Conservation (phyloP, 2,888 invertebrate genomes). For the Melipona bicolor region DNA sequence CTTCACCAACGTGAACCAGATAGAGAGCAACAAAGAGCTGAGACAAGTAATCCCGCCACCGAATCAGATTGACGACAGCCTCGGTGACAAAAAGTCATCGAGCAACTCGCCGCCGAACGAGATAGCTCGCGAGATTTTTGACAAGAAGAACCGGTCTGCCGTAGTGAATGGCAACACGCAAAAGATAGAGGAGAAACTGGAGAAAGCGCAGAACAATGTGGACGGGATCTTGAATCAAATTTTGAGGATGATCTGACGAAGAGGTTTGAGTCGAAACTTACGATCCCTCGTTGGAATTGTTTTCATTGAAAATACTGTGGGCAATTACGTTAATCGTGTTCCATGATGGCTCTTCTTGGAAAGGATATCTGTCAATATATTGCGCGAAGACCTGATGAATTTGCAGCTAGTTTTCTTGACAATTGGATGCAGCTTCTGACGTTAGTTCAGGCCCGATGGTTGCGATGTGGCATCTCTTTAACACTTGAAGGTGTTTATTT, state of each 20-base stretch:
- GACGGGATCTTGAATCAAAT: constrained; percentile 55
- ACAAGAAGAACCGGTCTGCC: not conserved
- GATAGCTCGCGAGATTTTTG: too few species aligned
- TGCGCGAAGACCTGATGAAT: not conserved
- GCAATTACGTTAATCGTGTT: not conserved
- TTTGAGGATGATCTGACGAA: constrained; percentile 11
- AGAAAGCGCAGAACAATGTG: constrained; percentile 63
- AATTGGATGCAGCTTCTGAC: not conserved
- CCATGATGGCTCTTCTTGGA: not conserved
- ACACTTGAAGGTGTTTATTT: not conserved
- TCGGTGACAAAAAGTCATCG: not conserved
- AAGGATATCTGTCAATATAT: too few species aligned
- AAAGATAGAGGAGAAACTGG: constrained; percentile 51
- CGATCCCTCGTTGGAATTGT: not conserved
- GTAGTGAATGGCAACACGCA: constrained; percentile 7
- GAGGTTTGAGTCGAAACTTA: not conserved
- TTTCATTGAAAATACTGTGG: not conserved
- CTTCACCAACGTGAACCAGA: constrained; percentile 26
- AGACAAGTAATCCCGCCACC: constrained; percentile 68
- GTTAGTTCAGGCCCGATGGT: constrained; percentile 3
- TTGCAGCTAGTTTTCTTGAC: not conserved
- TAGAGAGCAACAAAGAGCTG: constrained; percentile 24
- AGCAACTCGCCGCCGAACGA: not conserved
- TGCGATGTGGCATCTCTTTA: constrained; percentile 5
- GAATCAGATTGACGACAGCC: constrained; percentile 48